phyloP scores from a whole-genome alignment of 2,113 vertebrate genomes.

The Laticauda colubrina region DNA sequence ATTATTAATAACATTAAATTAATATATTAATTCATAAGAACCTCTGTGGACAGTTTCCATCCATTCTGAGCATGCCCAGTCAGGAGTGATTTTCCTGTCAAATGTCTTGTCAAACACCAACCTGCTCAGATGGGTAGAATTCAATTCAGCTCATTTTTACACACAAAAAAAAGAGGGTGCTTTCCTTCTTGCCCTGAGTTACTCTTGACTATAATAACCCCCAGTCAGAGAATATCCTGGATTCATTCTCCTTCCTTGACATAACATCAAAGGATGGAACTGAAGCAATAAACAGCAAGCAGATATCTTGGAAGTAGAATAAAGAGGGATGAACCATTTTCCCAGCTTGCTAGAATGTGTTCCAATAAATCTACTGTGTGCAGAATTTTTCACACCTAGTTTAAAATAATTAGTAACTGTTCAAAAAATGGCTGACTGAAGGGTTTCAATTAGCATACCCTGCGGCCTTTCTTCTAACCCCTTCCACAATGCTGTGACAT shows the following conservation, averaged over 20 bases:
- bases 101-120: not conserved
- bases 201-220: not conserved
- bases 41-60: not conserved
- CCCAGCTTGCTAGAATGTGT: not conserved
- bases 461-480: not conserved
- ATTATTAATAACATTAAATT: slow-evolving; percentile 19
- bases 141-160: not conserved
- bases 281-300: not conserved
- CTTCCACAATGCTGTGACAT: not conserved
- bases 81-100: not conserved
- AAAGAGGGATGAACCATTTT: not conserved
- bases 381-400: not conserved
- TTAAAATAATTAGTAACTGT: slow-evolving; percentile 1
- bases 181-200: not conserved
- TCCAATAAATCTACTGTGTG: not conserved
- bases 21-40: slow-evolving; percentile 13
- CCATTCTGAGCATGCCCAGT: not conserved
- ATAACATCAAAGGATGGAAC: rapidly evolving
- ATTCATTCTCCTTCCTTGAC: not conserved
- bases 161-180: not conserved
- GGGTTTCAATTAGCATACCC: not conserved
- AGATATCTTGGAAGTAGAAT: not conserved
- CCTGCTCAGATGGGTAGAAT: not conserved
- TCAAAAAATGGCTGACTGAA: not conserved
- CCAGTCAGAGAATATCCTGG: not conserved